Conservation (phyloP, 2,888 invertebrate species). For the Hirtodrosophila cameraria region DNA sequence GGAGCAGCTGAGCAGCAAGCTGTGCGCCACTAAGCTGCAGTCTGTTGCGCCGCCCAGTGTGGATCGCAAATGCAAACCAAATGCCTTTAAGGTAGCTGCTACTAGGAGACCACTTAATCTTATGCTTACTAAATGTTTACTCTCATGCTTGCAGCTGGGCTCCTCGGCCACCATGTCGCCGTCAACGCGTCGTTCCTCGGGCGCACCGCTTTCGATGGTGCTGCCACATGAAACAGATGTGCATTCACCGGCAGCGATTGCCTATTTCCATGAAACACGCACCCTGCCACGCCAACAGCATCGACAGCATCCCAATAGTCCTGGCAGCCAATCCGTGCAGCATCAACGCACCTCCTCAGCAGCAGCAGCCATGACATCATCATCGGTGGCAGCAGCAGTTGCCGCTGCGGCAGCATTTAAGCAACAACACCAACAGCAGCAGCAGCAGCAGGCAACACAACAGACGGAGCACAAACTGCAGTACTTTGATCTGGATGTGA, state of each 20-base stretch:
- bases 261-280: constrained; percentile 77
- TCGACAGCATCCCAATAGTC: constrained; percentile 61
- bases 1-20: constrained; percentile 67
- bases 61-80: constrained; percentile 87
- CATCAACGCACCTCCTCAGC: constrained; percentile 80
- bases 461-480: constrained; percentile 86
- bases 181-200: constrained; percentile 74
- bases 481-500: constrained; percentile 93
- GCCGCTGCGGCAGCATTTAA: constrained; percentile 27
- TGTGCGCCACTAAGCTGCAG: constrained; percentile 60
- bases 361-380: constrained; percentile 65
- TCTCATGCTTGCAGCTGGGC: constrained; percentile 43
- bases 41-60: constrained; percentile 85
- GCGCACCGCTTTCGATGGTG: constrained; percentile 81
- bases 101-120: not conserved
- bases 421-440: no score
- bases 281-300: constrained; percentile 82
- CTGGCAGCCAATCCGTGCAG: constrained; percentile 68
- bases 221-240: constrained; percentile 75
- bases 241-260: constrained; percentile 45
- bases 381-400: constrained; percentile 30
- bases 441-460: constrained; percentile 35
- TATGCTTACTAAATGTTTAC: not conserved
- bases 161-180: constrained; percentile 72
- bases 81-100: constrained; percentile 84